These are phyloP conservation scores for Platynereis dumerilii DNA, from an alignment of 2,888 invertebrate genomes.

Conservation along the genomic window DNA sequence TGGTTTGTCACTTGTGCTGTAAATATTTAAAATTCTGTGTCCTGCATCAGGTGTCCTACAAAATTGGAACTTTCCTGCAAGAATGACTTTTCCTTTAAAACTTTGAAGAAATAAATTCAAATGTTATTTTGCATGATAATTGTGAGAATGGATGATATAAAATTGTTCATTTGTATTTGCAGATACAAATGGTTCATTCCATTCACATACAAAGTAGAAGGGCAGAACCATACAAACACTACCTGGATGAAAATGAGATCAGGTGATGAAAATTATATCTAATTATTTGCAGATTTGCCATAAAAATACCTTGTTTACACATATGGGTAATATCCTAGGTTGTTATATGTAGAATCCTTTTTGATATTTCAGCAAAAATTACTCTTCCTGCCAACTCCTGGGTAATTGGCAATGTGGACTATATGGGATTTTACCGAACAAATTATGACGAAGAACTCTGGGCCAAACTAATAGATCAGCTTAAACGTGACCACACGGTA, in stretches of 20 bases:
- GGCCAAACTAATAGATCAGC: slow-evolving; percentile 59
- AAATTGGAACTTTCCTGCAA: too few species aligned
- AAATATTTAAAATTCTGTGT: too few species aligned
- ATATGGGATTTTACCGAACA: slow-evolving; percentile 64
- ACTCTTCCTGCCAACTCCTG: slow-evolving; percentile 44
- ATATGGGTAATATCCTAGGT: too few species aligned
- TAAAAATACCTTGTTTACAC: too few species aligned
- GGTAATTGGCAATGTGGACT: slow-evolving; percentile 61
- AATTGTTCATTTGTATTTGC: slow-evolving; percentile 32
- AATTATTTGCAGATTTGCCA: too few species aligned
- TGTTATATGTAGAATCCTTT: too few species aligned
- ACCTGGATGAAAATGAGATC: slow-evolving; percentile 52
- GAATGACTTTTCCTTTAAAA: too few species aligned
- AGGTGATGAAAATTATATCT: slow-evolving; percentile 45
- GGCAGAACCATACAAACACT: slow-evolving; percentile 34
- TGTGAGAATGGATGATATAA: too few species aligned
- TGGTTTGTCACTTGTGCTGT: too few species aligned
- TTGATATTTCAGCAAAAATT: slow-evolving; percentile 35
- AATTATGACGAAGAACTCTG: slow-evolving; percentile 64
- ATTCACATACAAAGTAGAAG: slow-evolving; percentile 52
- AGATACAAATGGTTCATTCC: slow-evolving; percentile 62
- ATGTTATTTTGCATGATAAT: too few species aligned
- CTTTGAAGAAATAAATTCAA: too few species aligned
- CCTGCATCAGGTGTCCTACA: too few species aligned
- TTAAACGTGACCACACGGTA: slow-evolving; percentile 68